Evolutionary conservation across 2,888 invertebrate species (phyloP).

Genomic region (Pristionchus maxplancki): DNA sequence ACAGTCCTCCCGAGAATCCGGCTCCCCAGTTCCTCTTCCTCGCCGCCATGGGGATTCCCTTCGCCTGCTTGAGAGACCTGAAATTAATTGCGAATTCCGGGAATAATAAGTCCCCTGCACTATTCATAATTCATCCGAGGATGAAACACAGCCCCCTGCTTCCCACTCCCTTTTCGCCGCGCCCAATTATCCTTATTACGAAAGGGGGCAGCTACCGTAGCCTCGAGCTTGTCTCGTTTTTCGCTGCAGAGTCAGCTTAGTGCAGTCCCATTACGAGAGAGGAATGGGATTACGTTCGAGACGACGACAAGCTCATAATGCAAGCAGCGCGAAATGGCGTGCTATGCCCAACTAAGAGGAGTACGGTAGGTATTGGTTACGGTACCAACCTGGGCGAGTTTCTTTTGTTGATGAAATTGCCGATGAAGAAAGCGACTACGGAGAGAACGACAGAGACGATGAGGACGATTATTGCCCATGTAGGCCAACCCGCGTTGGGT

Average conservation of each 20-base stretch:
- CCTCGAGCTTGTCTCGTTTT: neutral
- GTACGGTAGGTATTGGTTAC: neutral
- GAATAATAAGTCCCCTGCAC: neutral
- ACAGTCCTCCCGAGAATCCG: slow-evolving; percentile 67
- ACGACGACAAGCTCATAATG: neutral
- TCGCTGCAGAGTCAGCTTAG: neutral
- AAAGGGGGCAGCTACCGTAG: neutral
- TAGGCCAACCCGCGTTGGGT: slow-evolving; percentile 60
- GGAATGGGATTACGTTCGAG: neutral
- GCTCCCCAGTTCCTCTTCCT: slow-evolving; percentile 64
- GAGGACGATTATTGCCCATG: slow-evolving; percentile 65
- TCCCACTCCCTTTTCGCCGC: neutral
- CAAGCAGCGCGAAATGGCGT: too few species aligned
- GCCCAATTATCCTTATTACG: neutral
- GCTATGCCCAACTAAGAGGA: too few species aligned
- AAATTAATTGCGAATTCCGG: neutral
- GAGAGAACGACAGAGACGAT: slow-evolving; percentile 64
- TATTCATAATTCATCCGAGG: neutral
- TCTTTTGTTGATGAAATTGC: slow-evolving; percentile 65
- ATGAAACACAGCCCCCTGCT: neutral
- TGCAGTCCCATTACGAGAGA: neutral
- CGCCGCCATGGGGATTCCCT: slow-evolving; percentile 19
- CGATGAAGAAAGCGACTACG: slow-evolving; percentile 63
- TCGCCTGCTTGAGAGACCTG: slow-evolving; percentile 40
- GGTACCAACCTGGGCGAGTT: slow-evolving; percentile 50